Evolutionary conservation across 1,140 invertebrate genomes (phyloP), one percentile per base, ranked within the genome.

Genomic region (Drosophila nikananu): DNA sequence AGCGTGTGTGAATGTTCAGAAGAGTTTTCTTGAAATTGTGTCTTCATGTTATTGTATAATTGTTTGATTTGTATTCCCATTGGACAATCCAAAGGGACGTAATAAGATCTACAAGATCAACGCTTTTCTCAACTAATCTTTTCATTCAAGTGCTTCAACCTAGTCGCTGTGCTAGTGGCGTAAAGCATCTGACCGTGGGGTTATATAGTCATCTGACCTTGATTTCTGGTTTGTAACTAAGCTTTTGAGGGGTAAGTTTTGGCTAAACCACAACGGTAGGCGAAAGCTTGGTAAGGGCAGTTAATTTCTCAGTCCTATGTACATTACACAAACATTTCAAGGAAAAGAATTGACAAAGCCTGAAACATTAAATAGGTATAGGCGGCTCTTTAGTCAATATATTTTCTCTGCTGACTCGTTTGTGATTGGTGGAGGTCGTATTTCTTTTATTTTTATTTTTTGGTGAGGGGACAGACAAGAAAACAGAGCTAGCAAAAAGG

Each of bases 1-100:
- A 93, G 92, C 92, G 91, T 93, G 92, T 93, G 92, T 93, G 92
- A 93, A 93, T 92, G 92, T 93, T 92, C 79, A 89, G 75, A 91
- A 90, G 82, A 90, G 75, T 86, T 79, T 83, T 74, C 70, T 91
- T 91, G 72, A 81, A 72, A 30, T 80, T 72, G 64, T 77, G 71
- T 91, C 78, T 78, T 64, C 46, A 58, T 91, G 90, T 91, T 83
- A 77, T 52, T 77, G 48, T 79, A 75, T 62, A 81, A 32, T 52
- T 30, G 23, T 37, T 57, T 68, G 57, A 60, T 76, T 70, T 19
- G 35, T 17, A n/a, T 52, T 35, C 54, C 70, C 62, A 60, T 57
- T n/a, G 19, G 35, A 25, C 23, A 23, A 15, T 13, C 35, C 55
- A 58, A 58, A 19, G 39, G 64, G 48, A 51, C 9, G 37, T 32